Conservation (phyloP, 2,888 invertebrate genomes). For the Shargacucullia verbasci region DNA sequence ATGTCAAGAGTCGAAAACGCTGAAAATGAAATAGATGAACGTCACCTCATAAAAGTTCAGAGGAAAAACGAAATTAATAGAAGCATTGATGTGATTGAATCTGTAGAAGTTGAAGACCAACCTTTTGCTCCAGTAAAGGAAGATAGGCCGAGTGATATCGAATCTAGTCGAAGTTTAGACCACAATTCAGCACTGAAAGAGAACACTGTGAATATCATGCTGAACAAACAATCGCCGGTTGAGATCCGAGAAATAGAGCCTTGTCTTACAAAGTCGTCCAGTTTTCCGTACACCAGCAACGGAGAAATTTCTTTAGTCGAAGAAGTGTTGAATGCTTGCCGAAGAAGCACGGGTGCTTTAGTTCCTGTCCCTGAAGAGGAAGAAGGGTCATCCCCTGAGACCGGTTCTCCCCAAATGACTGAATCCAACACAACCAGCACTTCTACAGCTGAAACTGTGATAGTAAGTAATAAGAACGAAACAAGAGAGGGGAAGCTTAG, state of each 20-base stretch:
- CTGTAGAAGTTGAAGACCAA: slow-evolving; percentile 68
- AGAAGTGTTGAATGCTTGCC: slow-evolving; percentile 82
- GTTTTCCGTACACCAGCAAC: slow-evolving; percentile 73
- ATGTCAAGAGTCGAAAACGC: slow-evolving; percentile 77
- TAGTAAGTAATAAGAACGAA: slow-evolving; percentile 90
- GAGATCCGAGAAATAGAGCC: slow-evolving; percentile 71
- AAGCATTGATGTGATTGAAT: slow-evolving; percentile 73
- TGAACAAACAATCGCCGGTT: slow-evolving; percentile 68
- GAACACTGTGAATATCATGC: slow-evolving; percentile 80
- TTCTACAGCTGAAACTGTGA: slow-evolving; percentile 92
- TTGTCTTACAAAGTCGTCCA: slow-evolving; percentile 77
- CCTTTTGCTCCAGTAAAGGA: slow-evolving; percentile 65
- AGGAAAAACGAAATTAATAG: slow-evolving; percentile 86
- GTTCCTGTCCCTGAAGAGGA: slow-evolving; percentile 91
- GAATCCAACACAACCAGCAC: slow-evolving; percentile 91
- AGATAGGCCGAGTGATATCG: slow-evolving; percentile 73
- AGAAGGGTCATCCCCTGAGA: slow-evolving; percentile 87
- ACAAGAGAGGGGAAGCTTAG: slow-evolving; percentile 78
- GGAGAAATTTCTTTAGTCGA: slow-evolving; percentile 84
- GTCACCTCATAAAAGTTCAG: slow-evolving; percentile 81
- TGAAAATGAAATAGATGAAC: slow-evolving; percentile 83
- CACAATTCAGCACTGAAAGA: slow-evolving; percentile 79
- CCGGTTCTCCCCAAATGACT: slow-evolving; percentile 89
- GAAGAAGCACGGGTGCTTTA: slow-evolving; percentile 82
- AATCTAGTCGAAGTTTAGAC: slow-evolving; percentile 77